Evolutionary conservation across 2,888 invertebrate genomes (phyloP).

Genomic region (Pseudococcus longispinus): DNA sequence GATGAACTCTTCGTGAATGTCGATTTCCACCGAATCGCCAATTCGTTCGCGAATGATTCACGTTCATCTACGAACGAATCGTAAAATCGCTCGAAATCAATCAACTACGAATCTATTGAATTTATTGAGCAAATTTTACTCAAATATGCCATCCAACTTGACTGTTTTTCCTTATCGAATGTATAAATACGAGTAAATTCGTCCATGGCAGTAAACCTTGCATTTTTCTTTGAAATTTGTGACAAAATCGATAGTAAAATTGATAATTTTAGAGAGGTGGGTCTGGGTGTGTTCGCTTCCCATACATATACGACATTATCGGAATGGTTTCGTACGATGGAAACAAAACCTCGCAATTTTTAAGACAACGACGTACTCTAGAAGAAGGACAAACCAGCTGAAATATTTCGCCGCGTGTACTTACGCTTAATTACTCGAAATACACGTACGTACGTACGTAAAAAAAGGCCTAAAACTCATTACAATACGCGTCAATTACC

Average conservation of each 20-base stretch:
- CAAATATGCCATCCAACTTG: too few species aligned
- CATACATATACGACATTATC: background rate
- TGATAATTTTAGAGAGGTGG: too few species aligned
- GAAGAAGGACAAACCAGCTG: background rate
- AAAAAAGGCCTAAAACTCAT: background rate
- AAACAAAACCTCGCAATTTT: background rate
- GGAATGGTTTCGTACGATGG: background rate
- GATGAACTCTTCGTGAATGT: too few species aligned
- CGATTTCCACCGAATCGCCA: background rate
- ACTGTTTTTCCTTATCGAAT: too few species aligned
- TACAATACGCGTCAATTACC: background rate
- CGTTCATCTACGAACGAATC: background rate
- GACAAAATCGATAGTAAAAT: too few species aligned
- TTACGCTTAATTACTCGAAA: background rate
- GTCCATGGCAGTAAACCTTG: too few species aligned
- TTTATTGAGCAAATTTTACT: too few species aligned
- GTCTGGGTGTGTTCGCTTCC: background rate
- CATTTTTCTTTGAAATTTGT: too few species aligned
- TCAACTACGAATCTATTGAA: too few species aligned
- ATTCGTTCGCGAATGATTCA: too few species aligned
- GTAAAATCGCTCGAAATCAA: background rate
- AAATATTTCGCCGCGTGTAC: background rate
- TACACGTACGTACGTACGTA: background rate
- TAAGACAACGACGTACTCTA: background rate
- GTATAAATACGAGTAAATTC: too few species aligned